Percentiles rank a stretch among this genome's conserved stretches.
These are phyloP conservation scores for Dipodomys ordii DNA, from an alignment of 2,113 vertebrate genomes.

Conservation along the genomic window DNA sequence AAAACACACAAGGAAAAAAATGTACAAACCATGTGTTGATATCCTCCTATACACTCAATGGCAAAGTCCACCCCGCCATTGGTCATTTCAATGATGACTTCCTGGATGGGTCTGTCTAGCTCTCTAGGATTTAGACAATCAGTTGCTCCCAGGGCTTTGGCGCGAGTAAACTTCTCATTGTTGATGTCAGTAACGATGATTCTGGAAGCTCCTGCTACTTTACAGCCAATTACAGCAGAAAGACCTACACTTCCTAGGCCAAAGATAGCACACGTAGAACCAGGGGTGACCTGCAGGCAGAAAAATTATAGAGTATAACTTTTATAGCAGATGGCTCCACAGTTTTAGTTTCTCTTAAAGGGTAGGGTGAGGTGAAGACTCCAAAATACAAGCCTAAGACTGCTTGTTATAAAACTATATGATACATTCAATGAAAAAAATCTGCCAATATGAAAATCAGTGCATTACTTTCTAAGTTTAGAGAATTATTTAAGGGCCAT, in stretches of 20 bases:
- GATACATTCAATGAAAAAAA: background rate
- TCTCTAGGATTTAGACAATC: constrained; percentile 91
- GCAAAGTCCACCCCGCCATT: constrained; percentile 90
- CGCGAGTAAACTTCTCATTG: constrained; percentile 87
- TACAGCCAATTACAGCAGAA: constrained; percentile 93
- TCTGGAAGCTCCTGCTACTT: constrained; percentile 91
- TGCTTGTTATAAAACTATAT: background rate
- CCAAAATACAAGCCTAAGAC: background rate
- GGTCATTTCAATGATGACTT: constrained; percentile 89
- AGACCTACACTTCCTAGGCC: constrained; percentile 92
- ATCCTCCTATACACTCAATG: constrained; percentile 91
- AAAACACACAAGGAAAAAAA: background rate
- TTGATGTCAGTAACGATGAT: constrained; percentile 94
- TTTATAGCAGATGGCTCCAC: background rate
- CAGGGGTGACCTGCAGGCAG: constrained; percentile 88
- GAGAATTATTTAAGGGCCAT: background rate
- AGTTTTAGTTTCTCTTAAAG: background rate
- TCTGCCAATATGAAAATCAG: background rate
- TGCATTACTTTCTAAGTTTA: background rate
- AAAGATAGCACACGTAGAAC: constrained; percentile 91
- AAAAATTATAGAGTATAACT: constrained; percentile 4
- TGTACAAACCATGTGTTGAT: constrained; percentile 88
- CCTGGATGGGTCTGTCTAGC: constrained; percentile 86
- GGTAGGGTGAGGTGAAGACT: background rate
- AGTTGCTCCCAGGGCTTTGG: constrained; percentile 89